Percentiles rank a stretch among this genome's conserved stretches.
Conservation (phyloP, 1,140 invertebrate species). For the Leptinotarsa defecta region DNA sequence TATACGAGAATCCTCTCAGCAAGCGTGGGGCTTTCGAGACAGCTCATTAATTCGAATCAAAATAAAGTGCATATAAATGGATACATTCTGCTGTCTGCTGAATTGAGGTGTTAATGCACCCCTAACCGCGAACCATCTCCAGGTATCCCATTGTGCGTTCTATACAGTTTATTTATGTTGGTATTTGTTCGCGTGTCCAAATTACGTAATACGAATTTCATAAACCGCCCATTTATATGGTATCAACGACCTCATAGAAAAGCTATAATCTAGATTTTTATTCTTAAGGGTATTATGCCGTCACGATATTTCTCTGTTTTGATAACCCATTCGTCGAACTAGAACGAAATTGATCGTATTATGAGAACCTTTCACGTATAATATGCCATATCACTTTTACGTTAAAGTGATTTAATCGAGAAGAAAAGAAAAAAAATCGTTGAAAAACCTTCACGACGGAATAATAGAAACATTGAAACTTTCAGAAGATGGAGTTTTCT, state of each 20-base stretch:
- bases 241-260: conserved; percentile 3
- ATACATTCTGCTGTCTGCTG: neutral
- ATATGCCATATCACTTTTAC: neutral
- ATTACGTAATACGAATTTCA: neutral
- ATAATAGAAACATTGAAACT: no score
- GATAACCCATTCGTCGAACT: neutral
- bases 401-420: no score
- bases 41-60: conserved; percentile 21
- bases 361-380: neutral
- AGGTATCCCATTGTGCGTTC: neutral
- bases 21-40: neutral
- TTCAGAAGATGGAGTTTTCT: no score
- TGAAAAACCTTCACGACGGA: no score
- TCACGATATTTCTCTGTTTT: conserved; percentile 8
- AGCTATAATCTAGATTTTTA: conserved; percentile 6
- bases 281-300: neutral
- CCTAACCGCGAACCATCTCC: neutral
- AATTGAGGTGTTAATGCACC: neutral
- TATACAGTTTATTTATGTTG: neutral
- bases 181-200: conserved; percentile 1
- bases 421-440: no score
- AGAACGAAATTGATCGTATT: neutral
- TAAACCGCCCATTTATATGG: conserved; percentile 8
- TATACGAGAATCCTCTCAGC: neutral
- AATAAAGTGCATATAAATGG: conserved; percentile 24